These are phyloP conservation scores for Catonia carolina DNA, from an alignment of 2,888 invertebrate species.

Conservation along the genomic window DNA sequence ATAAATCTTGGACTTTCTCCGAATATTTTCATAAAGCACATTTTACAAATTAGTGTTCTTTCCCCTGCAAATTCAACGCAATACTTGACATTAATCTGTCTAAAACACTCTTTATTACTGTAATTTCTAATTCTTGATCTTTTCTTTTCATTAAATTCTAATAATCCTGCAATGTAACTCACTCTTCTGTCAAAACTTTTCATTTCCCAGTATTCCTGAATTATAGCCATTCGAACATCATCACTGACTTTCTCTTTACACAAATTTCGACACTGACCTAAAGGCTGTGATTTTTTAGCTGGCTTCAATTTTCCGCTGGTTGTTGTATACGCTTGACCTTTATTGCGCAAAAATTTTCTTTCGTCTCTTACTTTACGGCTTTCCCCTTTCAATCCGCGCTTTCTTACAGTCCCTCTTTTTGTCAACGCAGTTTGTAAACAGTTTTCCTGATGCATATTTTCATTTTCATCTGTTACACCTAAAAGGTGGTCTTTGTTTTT, in stretches of 20 bases:
- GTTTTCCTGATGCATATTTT: too few species aligned
- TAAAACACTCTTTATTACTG: neutral
- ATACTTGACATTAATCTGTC: neutral
- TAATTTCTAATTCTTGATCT: conserved; percentile 1
- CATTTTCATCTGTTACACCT: too few species aligned
- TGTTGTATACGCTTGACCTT: conserved; percentile 2
- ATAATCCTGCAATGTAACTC: neutral
- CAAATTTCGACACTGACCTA: neutral
- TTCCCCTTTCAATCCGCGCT: too few species aligned
- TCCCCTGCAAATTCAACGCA: neutral
- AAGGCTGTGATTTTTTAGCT: neutral
- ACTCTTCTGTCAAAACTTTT: neutral
- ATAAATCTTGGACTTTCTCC: neutral
- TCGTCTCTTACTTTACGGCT: neutral
- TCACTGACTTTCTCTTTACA: conserved; percentile 2
- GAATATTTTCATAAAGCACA: neutral
- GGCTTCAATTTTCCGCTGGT: neutral
- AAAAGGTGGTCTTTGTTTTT: too few species aligned
- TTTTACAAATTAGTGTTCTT: neutral
- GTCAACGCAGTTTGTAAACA: too few species aligned
- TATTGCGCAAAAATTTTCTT: neutral
- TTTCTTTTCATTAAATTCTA: neutral
- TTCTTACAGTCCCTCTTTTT: too few species aligned
- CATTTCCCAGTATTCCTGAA: neutral
- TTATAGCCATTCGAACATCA: neutral